phyloP scores from a whole-genome alignment of 2,113 vertebrate genomes.

The Emberiza fucata region DNA sequence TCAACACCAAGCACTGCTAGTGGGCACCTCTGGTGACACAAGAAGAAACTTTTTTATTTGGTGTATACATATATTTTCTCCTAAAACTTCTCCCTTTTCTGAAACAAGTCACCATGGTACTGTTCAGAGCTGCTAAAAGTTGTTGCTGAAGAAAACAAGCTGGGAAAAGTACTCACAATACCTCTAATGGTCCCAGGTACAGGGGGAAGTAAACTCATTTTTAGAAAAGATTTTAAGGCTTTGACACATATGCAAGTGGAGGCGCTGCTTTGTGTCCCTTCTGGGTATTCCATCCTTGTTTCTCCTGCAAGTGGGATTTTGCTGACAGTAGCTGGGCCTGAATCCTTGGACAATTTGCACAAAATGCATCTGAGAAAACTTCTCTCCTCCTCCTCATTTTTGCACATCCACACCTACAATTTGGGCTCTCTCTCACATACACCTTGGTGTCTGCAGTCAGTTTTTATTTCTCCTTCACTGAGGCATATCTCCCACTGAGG shows the following conservation, averaged over 20 bases:
- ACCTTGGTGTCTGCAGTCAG: background rate
- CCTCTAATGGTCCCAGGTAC: background rate
- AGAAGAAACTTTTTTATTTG: background rate
- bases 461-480: background rate
- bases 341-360: background rate
- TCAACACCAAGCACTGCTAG: background rate
- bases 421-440: background rate
- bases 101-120: background rate
- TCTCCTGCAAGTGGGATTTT: background rate
- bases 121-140: background rate
- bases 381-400: background rate
- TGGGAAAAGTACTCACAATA: background rate
- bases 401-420: background rate
- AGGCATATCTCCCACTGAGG: background rate
- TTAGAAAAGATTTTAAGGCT: background rate
- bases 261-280: background rate
- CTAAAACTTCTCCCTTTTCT: background rate
- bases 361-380: background rate
- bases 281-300: background rate
- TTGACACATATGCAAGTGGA: background rate
- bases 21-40: fast-evolving
- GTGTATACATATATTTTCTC: background rate
- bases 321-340: background rate
- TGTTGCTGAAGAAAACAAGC: background rate
- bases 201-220: background rate